phyloP scores from a whole-genome alignment of 2,113 vertebrate species.

The Lepisosteus osseus region DNA sequence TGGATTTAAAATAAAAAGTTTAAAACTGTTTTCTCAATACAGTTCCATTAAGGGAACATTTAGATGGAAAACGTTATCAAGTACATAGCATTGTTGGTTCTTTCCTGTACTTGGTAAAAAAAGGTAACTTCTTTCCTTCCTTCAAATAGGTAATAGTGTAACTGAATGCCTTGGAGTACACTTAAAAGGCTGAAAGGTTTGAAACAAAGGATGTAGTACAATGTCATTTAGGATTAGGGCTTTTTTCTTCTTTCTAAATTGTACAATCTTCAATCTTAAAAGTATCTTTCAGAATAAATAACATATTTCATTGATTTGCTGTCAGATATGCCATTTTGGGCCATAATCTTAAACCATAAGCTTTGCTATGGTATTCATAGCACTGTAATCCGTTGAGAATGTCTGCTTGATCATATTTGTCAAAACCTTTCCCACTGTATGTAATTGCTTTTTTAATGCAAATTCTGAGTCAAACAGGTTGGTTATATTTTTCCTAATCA shows the following conservation, averaged over 20 bases:
- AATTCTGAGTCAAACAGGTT: too few relatives aligned
- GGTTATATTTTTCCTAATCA: too few relatives aligned
- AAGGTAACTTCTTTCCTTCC: too few relatives aligned
- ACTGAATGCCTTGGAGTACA: not conserved
- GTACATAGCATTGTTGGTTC: too few relatives aligned
- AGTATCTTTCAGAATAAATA: constrained; percentile 1
- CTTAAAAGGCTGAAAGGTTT: constrained; percentile 1
- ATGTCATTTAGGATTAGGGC: constrained; percentile 51
- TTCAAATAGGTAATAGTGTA: too few relatives aligned
- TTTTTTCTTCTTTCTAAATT: not conserved
- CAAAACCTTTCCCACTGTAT: constrained; percentile 21
- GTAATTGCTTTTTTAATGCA: constrained; percentile 40
- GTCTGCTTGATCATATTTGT: constrained; percentile 33
- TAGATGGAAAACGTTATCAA: too few relatives aligned
- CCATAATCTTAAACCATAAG: constrained; percentile 53
- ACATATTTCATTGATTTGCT: constrained; percentile 53
- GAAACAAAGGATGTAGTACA: constrained; percentile 25
- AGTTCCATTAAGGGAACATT: too few relatives aligned
- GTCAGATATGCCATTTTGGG: constrained; percentile 43
- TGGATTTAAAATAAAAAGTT: too few relatives aligned
- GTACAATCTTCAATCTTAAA: constrained; percentile 28
- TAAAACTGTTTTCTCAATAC: too few relatives aligned
- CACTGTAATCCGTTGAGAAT: constrained; percentile 9
- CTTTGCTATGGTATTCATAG: constrained; percentile 48
- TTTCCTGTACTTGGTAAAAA: too few relatives aligned